Percentiles rank a stretch among this genome's conserved stretches.
These are phyloP conservation scores for Phalacrocorax brasilianus DNA, from an alignment of 2,113 vertebrate genomes.

Conservation along the genomic window DNA sequence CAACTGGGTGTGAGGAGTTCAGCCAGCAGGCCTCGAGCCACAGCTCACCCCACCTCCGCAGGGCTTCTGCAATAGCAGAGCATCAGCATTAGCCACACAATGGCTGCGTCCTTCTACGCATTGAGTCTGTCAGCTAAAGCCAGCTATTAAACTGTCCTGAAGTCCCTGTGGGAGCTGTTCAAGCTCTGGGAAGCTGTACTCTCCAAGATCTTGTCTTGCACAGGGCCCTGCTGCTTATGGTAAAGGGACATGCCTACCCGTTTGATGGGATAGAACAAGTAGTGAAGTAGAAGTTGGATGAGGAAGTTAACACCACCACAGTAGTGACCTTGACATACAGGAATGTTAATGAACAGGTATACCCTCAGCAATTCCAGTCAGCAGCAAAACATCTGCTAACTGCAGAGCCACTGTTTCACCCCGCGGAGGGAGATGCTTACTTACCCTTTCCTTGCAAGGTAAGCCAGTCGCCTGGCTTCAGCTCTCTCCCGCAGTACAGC, in stretches of 20 bases:
- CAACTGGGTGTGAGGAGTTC: rapidly evolving
- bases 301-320: background rate
- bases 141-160: background rate
- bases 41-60: background rate
- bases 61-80: background rate
- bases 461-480: constrained; percentile 83
- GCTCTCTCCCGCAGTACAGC: constrained; percentile 89
- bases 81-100: background rate
- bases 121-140: background rate
- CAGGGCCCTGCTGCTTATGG: background rate
- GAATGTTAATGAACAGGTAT: background rate
- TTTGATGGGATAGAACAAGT: background rate
- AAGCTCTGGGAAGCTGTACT: background rate
- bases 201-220: background rate
- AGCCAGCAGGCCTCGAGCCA: rapidly evolving
- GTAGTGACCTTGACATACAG: background rate
- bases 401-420: background rate
- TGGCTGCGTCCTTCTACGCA: rapidly evolving
- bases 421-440: background rate
- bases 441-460: constrained; percentile 88
- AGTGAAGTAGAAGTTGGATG: background rate
- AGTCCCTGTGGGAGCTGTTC: background rate
- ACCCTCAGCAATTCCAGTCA: background rate
- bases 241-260: rapidly evolving
- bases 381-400: background rate